Conservation (phyloP, 2,797 vertebrate species). For the Momotus momota region DNA sequence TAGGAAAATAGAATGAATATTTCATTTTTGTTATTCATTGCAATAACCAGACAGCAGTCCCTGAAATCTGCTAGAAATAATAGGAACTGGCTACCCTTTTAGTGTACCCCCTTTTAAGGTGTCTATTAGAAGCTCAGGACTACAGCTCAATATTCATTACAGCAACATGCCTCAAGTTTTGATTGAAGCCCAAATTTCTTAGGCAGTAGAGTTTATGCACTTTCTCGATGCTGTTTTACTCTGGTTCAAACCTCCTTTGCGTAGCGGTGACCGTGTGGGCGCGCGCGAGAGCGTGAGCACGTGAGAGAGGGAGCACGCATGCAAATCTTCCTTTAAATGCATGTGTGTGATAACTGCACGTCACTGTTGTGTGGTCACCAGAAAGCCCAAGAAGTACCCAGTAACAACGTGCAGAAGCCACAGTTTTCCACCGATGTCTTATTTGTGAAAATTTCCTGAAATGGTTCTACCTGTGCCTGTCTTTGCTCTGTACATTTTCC, state of each 20-base stretch:
- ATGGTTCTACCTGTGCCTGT: background rate
- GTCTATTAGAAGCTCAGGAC: background rate
- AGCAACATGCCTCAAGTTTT: background rate
- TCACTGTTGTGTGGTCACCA: too few relatives aligned
- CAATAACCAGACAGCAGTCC: conserved; percentile 17
- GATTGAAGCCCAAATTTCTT: background rate
- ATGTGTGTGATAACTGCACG: fast-evolving
- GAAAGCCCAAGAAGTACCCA: background rate
- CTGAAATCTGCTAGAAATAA: conserved; percentile 34
- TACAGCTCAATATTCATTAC: background rate
- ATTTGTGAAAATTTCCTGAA: background rate
- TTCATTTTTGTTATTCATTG: conserved; percentile 34
- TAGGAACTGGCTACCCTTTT: background rate
- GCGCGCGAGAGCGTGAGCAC: fast-evolving
- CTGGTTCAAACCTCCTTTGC: background rate
- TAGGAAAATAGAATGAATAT: conserved; percentile 24
- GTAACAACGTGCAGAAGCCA: background rate
- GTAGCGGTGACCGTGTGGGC: fast-evolving
- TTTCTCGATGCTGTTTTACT: background rate
- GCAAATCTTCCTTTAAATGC: fast-evolving
- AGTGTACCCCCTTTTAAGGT: background rate
- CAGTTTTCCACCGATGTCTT: background rate
- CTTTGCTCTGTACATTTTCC: background rate
- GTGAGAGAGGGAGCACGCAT: background rate
- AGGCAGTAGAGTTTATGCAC: background rate